These are phyloP conservation scores for Sarcophaga variegata DNA, from an alignment of 2,888 invertebrate species.

Conservation along the genomic window DNA sequence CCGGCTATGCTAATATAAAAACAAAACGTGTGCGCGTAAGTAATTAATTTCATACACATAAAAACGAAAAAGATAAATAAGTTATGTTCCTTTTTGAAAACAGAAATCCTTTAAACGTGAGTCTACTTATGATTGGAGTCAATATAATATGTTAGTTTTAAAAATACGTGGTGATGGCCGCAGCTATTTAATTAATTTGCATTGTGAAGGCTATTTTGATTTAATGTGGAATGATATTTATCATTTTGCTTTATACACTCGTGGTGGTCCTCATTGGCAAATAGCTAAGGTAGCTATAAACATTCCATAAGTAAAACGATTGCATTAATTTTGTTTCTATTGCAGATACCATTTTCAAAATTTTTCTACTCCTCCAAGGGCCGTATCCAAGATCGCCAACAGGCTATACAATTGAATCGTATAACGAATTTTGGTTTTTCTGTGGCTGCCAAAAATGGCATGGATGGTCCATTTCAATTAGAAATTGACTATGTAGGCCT, in stretches of 20 bases:
- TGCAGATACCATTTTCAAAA: slow-evolving; percentile 94
- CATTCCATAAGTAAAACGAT: too few relatives aligned
- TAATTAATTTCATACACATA: slow-evolving; percentile 30
- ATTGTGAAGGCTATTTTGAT: slow-evolving; percentile 90
- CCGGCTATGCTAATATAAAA: slow-evolving; percentile 92
- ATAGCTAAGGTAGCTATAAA: slow-evolving; percentile 86
- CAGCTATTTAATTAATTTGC: slow-evolving; percentile 91
- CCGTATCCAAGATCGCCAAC: slow-evolving; percentile 91
- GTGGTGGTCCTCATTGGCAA: slow-evolving; percentile 99
- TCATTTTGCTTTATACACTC: slow-evolving; percentile 92
- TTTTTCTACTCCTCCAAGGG: slow-evolving; percentile 93
- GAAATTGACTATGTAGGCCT: slow-evolving; percentile 97
- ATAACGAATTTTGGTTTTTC: slow-evolving; percentile 92
- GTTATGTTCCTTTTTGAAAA: not conserved
- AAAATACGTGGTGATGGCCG: slow-evolving; percentile 97
- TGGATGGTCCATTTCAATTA: slow-evolving; percentile 92
- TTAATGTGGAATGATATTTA: slow-evolving; percentile 94
- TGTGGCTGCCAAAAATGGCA: slow-evolving; percentile 87
- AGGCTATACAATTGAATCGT: slow-evolving; percentile 84
- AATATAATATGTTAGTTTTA: slow-evolving; percentile 89
- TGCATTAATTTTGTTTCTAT: not conserved
- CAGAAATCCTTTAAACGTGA: slow-evolving; percentile 92
- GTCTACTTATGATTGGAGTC: slow-evolving; percentile 87
- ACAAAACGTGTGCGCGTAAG: slow-evolving; percentile 86
- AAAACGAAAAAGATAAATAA: not conserved